Evolutionary conservation across 2,888 invertebrate genomes (phyloP).

Genomic region (Arenicola marina): DNA sequence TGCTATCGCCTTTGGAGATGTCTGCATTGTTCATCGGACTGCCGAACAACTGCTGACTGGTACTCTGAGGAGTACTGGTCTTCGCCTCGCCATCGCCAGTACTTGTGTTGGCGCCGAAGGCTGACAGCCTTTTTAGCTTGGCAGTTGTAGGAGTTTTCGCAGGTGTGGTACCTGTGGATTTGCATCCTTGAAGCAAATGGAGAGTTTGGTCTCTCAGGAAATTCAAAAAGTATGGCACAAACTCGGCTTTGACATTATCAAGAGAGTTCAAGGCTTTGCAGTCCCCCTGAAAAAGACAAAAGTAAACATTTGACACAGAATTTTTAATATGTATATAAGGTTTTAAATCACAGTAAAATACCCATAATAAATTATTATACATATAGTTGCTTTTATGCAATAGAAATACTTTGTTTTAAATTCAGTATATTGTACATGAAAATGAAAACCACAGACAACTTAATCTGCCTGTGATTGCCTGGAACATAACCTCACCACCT

Average conservation of each 20-base stretch:
- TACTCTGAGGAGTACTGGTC: not conserved
- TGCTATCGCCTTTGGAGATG: not conserved
- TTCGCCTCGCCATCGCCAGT: not conserved
- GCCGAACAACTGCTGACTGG: not conserved
- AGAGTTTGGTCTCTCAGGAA: constrained; percentile 11
- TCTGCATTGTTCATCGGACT: not conserved
- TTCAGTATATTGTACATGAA: too few relatives aligned
- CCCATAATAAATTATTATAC: too few relatives aligned
- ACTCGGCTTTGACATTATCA: not conserved
- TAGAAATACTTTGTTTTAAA: too few relatives aligned
- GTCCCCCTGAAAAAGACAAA: too few relatives aligned
- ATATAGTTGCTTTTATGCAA: too few relatives aligned
- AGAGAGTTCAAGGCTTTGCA: too few relatives aligned
- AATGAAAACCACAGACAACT: too few relatives aligned
- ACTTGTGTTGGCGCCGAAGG: not conserved
- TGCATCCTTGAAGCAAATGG: constrained; percentile 41
- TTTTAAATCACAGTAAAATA: too few relatives aligned
- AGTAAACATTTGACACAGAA: too few relatives aligned
- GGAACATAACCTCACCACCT: too few relatives aligned
- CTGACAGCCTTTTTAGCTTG: not conserved
- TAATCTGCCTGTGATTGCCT: too few relatives aligned
- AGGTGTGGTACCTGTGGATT: constrained; percentile 45
- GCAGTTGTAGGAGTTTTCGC: constrained; percentile 39
- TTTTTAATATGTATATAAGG: too few relatives aligned
- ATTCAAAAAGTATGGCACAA: constrained; percentile 2